These are phyloP conservation scores for Andrena chrysosceles DNA, from an alignment of 2,888 invertebrate species.

Conservation along the genomic window DNA sequence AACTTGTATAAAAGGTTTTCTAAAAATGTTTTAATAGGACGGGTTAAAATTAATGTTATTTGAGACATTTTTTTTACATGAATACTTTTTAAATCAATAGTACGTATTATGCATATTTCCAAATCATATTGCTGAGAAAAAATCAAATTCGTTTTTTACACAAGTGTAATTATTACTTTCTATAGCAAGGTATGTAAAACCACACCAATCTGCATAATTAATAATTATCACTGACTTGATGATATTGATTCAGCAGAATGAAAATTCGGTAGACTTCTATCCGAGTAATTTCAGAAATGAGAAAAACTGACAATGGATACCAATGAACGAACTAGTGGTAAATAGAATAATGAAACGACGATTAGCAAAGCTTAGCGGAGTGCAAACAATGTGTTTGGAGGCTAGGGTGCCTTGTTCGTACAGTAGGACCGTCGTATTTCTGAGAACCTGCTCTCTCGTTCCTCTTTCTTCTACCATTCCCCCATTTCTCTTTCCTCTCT, in stretches of 20 bases:
- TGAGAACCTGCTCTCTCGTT: conserved; percentile 62
- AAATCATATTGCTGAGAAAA: conserved; percentile 55
- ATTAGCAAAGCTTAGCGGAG: conserved; percentile 86
- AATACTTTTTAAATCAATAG: conserved; percentile 52
- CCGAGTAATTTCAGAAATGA: conserved; percentile 64
- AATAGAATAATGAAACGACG: conserved; percentile 78
- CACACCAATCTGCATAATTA: conserved; percentile 75
- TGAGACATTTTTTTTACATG: conserved; percentile 50
- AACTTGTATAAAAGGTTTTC: conserved; percentile 79
- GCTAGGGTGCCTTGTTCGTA: conserved; percentile 87
- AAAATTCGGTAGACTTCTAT: conserved; percentile 55
- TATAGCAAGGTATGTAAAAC: conserved; percentile 78
- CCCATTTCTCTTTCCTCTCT: conserved; percentile 17
- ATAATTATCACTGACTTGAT: conserved; percentile 53
- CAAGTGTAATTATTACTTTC: conserved; percentile 63
- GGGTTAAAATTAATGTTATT: conserved; percentile 74
- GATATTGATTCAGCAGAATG: conserved; percentile 65
- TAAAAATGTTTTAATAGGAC: conserved; percentile 76
- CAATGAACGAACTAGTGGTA: conserved; percentile 76
- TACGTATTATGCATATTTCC: conserved; percentile 55
- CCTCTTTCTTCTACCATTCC: conserved; percentile 61
- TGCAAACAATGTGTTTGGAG: conserved; percentile 96
- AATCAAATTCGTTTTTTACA: conserved; percentile 55
- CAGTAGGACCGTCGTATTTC: conserved; percentile 63
- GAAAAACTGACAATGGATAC: conserved; percentile 69